Base-by-base conservation (phyloP, 2,888 invertebrate genomes). In the Liposcelis brunnea region DNA sequence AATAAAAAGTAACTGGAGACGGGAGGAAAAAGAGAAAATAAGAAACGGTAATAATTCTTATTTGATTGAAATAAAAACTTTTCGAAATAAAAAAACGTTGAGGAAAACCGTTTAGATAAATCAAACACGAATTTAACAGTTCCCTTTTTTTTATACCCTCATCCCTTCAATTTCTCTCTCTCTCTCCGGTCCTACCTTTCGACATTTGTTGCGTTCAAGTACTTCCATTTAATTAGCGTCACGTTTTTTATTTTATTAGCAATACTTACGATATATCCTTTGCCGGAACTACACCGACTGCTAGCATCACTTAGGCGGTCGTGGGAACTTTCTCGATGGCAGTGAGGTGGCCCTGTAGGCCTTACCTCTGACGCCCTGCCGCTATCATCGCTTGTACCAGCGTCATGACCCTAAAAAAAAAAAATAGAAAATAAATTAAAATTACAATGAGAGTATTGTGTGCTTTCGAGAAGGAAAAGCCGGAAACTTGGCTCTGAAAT, bases 191-290 rank as follows among this genome's bases (percentile, higher is more conserved):
- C n/a, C n/a, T 26, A 26, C 26, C 26, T 26, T 26, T 26, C 26
- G 8, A 26, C 26, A 26, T 26, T 26, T 8, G 26, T 26, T 26
- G 26, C 26, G 4, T 26, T 26, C 26, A 26, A 26, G 26, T 26
- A 26, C 26, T 26, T 26, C 5, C 4, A 8, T 26, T 26, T 26
- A 26, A 26, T 26, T 26, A 26, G 26, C 26, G 26, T 26, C 26
- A 26, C 26, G 4, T 8, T 26, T 26, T 26, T 26, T 26, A 6
- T 26, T 26, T 4, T 26, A 6, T 26, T 26, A 26, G 4, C 8
- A 48, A 68, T 75, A 84, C 86, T 82, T 75, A 86, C 86, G 84
- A 85, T 84, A 82, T 85, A 84, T 77, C 84, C 84, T 77, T 83
- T 84, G 72, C 83, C 84, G 73, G 82, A 84, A 75, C 82, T 85